A percentile compares a stretch with the other conserved stretches of the same genome.
These are phyloP conservation scores for Meloidogyne exigua DNA, from an alignment of 1,140 invertebrate genomes.

Conservation along the genomic window DNA sequence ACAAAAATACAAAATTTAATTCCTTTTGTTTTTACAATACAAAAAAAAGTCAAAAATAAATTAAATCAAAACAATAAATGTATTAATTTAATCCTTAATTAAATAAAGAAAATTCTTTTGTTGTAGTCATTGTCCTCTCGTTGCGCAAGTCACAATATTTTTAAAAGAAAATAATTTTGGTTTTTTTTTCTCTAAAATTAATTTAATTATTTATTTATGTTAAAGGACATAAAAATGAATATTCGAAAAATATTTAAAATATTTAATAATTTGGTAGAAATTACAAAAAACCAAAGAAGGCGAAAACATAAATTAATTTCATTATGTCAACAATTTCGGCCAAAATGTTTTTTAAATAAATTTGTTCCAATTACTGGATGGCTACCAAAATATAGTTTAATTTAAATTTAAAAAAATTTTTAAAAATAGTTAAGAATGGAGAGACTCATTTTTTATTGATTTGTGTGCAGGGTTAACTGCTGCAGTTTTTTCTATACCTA, in stretches of 20 bases:
- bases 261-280: not conserved
- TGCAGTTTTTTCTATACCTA: conserved; percentile 58
- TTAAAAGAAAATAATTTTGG: too few relatives aligned
- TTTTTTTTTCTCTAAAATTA: too few relatives aligned
- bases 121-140: too few relatives aligned
- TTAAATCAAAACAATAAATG: too few relatives aligned
- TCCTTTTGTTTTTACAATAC: too few relatives aligned
- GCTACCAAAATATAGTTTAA: conserved; percentile 46
- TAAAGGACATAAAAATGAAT: not conserved
- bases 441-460: conserved; percentile 55
- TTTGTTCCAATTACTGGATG: conserved; percentile 50
- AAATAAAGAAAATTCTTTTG: too few relatives aligned
- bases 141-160: too few relatives aligned
- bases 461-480: conserved; percentile 59
- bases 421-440: conserved; percentile 24
- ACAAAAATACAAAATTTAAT: too few relatives aligned
- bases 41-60: too few relatives aligned
- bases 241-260: not conserved
- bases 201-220: too few relatives aligned
- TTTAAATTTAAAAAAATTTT: not conserved
- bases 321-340: not conserved
- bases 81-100: too few relatives aligned
- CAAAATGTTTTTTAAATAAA: conserved; percentile 2
- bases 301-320: not conserved
- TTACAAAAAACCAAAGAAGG: not conserved